phyloP scores from a whole-genome alignment of 2,113 vertebrate species.

The Oncorhynchus nerka region DNA sequence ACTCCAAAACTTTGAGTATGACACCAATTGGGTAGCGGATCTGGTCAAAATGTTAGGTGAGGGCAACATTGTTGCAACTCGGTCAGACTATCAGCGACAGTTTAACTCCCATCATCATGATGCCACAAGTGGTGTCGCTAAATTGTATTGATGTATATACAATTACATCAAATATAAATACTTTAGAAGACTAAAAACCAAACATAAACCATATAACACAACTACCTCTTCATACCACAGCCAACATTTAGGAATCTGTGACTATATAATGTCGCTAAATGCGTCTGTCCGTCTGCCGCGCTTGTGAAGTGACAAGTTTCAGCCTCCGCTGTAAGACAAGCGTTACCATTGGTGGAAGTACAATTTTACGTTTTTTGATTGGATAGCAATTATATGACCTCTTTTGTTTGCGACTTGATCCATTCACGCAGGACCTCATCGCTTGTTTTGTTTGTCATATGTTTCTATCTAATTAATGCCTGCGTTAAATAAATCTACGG shows the following conservation, averaged over 20 bases:
- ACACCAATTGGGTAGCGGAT: constrained; percentile 45
- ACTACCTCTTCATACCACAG: neutral
- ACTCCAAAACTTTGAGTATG: constrained; percentile 23
- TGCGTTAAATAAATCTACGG: constrained; percentile 54
- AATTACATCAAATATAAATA: constrained; percentile 3
- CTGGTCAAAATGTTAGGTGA: constrained; percentile 27
- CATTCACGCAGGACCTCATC: constrained; percentile 1
- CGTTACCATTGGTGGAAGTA: constrained; percentile 8
- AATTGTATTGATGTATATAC: constrained; percentile 13
- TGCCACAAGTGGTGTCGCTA: neutral
- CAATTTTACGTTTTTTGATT: neutral
- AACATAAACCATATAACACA: neutral
- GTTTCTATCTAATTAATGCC: constrained; percentile 37
- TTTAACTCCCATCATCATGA: constrained; percentile 36
- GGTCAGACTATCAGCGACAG: constrained; percentile 35
- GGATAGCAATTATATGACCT: neutral
- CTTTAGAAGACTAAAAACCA: no score
- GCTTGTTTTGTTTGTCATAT: neutral
- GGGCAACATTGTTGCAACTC: constrained; percentile 47
- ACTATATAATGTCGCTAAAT: no score
- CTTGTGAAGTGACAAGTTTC: neutral
- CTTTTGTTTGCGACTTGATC: neutral
- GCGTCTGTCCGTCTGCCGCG: no score
- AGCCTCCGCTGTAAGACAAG: constrained; percentile 8
- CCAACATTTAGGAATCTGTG: no score